phyloP scores from a whole-genome alignment of 2,888 invertebrate genomes.

The Sinopyrophorus schimmeli region DNA sequence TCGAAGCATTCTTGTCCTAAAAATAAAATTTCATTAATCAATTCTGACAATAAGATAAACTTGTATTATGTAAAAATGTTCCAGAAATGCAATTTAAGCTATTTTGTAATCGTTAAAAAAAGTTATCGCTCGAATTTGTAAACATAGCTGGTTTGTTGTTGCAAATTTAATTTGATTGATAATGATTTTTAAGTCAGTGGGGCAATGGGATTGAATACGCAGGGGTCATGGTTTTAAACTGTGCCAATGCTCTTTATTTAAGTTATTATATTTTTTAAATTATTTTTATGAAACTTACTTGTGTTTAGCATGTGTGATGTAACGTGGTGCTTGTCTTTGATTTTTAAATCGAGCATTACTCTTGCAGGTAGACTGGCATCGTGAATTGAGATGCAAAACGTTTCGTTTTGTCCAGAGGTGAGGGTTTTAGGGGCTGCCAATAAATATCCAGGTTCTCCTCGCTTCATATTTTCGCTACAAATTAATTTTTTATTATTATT shows the following conservation, averaged over 20 bases:
- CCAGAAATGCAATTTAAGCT: too few species aligned
- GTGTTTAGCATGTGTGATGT: constrained; percentile 43
- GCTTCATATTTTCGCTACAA: constrained; percentile 28
- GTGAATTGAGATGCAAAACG: constrained; percentile 49
- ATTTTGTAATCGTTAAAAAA: constrained; percentile 1
- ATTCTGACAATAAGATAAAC: not conserved
- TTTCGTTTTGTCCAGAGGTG: constrained; percentile 48
- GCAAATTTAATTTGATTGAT: constrained; percentile 10
- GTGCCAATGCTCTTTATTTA: too few species aligned
- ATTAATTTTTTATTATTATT: not conserved
- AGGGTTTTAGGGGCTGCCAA: constrained; percentile 49
- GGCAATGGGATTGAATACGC: constrained; percentile 14
- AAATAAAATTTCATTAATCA: constrained; percentile 22
- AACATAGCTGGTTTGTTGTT: not conserved
- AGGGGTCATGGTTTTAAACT: constrained; percentile 24
- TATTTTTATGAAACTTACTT: too few species aligned
- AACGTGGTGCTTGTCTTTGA: constrained; percentile 45
- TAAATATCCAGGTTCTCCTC: constrained; percentile 44
- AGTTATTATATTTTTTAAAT: not conserved
- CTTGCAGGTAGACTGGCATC: constrained; percentile 42
- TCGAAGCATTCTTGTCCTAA: constrained; percentile 50
- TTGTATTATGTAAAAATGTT: not conserved
- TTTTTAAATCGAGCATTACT: constrained; percentile 47
- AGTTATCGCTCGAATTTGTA: not conserved
- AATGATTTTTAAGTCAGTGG: constrained; percentile 26